These are phyloP conservation scores for Yoshiicerus persimilis DNA, from an alignment of 1,140 invertebrate genomes.

Conservation along the genomic window DNA sequence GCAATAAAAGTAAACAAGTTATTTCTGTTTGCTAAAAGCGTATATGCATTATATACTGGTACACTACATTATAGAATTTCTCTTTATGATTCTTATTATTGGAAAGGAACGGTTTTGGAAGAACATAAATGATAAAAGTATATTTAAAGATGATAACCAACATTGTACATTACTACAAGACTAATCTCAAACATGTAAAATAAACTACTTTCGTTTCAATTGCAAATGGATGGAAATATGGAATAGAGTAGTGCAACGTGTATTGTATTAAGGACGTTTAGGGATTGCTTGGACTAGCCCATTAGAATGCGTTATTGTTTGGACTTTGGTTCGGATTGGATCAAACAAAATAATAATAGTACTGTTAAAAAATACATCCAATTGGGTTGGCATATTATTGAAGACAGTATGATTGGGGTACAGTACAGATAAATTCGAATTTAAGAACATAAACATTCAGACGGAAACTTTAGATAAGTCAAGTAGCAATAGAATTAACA, in stretches of 20 bases:
- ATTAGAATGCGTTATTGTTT: slow-evolving; percentile 18
- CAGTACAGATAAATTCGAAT: background rate
- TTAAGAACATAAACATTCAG: background rate
- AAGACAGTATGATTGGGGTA: background rate
- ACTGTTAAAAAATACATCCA: background rate
- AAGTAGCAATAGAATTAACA: background rate
- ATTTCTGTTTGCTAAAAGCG: too few species aligned
- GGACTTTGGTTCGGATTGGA: background rate
- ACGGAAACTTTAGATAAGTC: background rate
- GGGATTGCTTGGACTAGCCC: background rate
- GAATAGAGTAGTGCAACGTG: background rate
- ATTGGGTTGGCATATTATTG: background rate
- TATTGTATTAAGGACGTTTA: background rate
- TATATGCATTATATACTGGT: too few species aligned
- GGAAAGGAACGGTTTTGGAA: slow-evolving; percentile 16
- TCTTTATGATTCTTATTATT: background rate
- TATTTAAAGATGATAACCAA: background rate
- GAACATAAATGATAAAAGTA: background rate
- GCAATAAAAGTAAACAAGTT: too few species aligned
- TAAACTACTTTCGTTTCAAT: background rate
- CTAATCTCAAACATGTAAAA: background rate
- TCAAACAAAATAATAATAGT: background rate
- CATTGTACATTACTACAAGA: background rate
- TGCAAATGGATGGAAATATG: background rate
- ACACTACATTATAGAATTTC: background rate